phyloP scores from a whole-genome alignment of 2,888 invertebrate species.

The Scaptomyza parva region DNA sequence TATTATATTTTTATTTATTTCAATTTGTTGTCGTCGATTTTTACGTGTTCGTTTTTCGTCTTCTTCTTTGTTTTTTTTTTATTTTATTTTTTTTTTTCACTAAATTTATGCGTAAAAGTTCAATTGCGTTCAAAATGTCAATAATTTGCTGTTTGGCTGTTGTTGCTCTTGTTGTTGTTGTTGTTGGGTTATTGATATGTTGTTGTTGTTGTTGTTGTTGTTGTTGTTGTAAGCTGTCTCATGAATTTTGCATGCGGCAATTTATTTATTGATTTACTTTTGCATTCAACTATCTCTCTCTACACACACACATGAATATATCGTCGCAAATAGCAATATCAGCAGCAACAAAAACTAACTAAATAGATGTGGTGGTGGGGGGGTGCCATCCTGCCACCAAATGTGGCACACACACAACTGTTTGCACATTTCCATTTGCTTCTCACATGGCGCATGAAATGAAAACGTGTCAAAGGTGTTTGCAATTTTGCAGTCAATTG shows the following conservation, averaged over 20 bases:
- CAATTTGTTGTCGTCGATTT: no score
- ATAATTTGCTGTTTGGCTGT: slow-evolving; percentile 64
- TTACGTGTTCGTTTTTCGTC: slow-evolving; percentile 4
- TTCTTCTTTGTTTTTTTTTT: neutral
- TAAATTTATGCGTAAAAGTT: slow-evolving; percentile 75
- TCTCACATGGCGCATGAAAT: slow-evolving; percentile 61
- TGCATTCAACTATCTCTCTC: slow-evolving; percentile 27
- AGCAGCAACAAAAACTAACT: slow-evolving; percentile 36
- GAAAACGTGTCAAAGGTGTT: slow-evolving; percentile 80
- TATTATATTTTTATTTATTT: slow-evolving; percentile 5
- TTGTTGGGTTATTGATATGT: slow-evolving; percentile 49
- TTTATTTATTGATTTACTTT: slow-evolving; percentile 80
- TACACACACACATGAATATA: no score
- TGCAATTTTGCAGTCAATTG: slow-evolving; percentile 80
- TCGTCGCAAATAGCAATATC: neutral
- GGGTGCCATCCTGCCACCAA: slow-evolving; percentile 38
- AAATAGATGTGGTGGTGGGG: no score
- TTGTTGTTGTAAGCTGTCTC: slow-evolving; percentile 48
- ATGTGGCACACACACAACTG: slow-evolving; percentile 19
- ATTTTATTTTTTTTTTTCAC: neutral
- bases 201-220: slow-evolving; percentile 31
- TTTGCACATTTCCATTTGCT: slow-evolving; percentile 58
- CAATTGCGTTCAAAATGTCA: slow-evolving; percentile 77
- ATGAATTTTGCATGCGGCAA: slow-evolving; percentile 78
- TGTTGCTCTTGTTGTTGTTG: slow-evolving; percentile 17